phyloP scores from a whole-genome alignment of 2,113 vertebrate genomes.

The Gnathonemus longibarbis region DNA sequence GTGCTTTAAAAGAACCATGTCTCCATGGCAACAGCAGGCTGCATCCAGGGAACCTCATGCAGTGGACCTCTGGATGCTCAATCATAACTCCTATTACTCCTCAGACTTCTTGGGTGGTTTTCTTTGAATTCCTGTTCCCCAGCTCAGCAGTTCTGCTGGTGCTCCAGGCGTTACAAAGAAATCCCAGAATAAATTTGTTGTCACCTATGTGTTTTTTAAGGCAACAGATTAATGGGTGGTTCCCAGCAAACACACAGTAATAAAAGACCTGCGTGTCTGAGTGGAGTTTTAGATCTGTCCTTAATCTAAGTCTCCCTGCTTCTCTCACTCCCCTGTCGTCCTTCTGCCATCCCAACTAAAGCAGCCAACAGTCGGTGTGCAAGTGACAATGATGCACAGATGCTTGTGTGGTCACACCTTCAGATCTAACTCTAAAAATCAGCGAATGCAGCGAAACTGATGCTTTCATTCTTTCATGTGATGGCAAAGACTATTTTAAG shows the following conservation, averaged over 20 bases:
- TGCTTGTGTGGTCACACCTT: not conserved
- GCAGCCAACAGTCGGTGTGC: not conserved
- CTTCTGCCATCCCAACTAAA: not conserved
- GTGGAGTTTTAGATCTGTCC: not conserved
- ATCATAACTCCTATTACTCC: not conserved
- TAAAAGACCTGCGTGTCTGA: not conserved
- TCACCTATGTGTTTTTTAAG: not conserved
- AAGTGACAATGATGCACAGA: not conserved
- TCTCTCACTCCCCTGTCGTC: not conserved
- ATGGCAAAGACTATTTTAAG: not conserved
- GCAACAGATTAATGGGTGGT: not conserved
- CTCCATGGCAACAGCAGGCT: constrained; percentile 31
- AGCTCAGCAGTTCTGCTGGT: not conserved
- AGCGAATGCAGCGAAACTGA: not conserved
- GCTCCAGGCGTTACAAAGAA: constrained; percentile 7
- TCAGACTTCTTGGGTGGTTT: not conserved
- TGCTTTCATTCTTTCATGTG: not conserved
- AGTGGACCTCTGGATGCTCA: constrained; percentile 26
- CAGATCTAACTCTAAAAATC: not conserved
- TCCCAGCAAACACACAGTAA: not conserved
- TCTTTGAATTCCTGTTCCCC: not conserved
- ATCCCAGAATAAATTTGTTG: not conserved
- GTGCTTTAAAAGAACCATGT: not conserved
- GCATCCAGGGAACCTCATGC: constrained; percentile 38
- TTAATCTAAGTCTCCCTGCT: not conserved